A percentile compares a stretch with the other conserved stretches of the same genome.
phyloP scores from a whole-genome alignment of 2,113 vertebrate species.

The Misgurnus anguillicaudatus region DNA sequence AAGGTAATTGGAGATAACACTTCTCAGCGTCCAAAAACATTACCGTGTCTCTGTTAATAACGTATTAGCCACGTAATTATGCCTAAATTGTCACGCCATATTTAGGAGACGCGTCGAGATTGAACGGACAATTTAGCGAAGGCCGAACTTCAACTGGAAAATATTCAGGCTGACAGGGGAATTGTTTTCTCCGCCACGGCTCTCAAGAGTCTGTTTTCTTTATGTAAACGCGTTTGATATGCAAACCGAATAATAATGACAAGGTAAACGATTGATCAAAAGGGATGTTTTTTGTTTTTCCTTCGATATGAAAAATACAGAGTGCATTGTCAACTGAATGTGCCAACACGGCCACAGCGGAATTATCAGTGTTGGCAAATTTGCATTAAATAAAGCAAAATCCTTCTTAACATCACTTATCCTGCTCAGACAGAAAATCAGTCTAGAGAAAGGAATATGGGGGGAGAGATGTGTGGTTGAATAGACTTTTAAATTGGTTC shows the following conservation, averaged over 20 bases:
- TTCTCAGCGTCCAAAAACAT: constrained; percentile 36
- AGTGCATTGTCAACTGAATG: background rate
- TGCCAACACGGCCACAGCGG: constrained; percentile 21
- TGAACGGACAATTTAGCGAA: constrained; percentile 37
- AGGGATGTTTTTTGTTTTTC: constrained; percentile 22
- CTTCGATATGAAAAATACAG: constrained; percentile 25
- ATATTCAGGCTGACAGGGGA: constrained; percentile 39
- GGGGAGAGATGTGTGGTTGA: background rate
- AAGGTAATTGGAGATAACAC: constrained; percentile 45
- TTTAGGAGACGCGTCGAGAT: constrained; percentile 44
- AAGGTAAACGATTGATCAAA: constrained; percentile 35
- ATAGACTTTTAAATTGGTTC: constrained; percentile 10
- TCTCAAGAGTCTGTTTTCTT: constrained; percentile 28
- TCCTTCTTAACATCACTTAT: constrained; percentile 6
- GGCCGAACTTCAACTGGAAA: constrained; percentile 20
- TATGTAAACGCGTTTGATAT: constrained; percentile 36
- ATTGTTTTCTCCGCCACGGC: constrained; percentile 7
- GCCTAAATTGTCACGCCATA: constrained; percentile 33
- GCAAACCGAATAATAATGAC: constrained; percentile 33
- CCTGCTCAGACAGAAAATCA: constrained; percentile 4
- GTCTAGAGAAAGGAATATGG: background rate
- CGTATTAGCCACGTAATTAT: constrained; percentile 34
- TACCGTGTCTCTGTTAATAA: constrained; percentile 44
- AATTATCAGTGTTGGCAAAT: constrained; percentile 6
- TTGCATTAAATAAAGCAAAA: constrained; percentile 18